Evolutionary conservation across 2,113 vertebrate genomes (phyloP), one percentile per base, ranked within the genome.

Genomic region (Emydura subglobosa): DNA sequence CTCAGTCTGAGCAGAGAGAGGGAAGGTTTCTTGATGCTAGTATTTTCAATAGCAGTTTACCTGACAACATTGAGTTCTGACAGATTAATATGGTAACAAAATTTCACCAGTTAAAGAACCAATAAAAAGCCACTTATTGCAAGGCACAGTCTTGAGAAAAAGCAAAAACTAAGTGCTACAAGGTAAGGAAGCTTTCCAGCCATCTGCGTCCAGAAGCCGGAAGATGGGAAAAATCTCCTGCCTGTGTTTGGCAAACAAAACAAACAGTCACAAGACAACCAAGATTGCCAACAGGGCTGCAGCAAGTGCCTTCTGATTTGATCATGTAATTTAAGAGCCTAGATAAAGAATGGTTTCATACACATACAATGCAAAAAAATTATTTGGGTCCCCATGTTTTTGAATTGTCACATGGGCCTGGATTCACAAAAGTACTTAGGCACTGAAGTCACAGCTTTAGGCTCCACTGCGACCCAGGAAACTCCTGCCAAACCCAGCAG

Each of bases 41-140:
- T 2, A 25, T 0, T 4, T 22, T 8, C 39, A 81, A 10, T 0
- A 2, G 51, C 47, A 87, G 54, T 31, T 90, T n/a, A 51, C 4
- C 1, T 0, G 4, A 85, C 6, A 7, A 19, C 65, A 29, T 0
- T 0, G 2, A 24, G 1, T n/a, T 31, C 55, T 1, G 4, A 29
- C 22, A 80, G 11, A 39, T 29, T 81, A 59, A 50, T 54, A 3
- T 4, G 53, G 0, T 0, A 42, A 6, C 1, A 17, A 57, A 0
- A 1, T 10, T 65, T 10, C n/a, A 29, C 19, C 13, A 14, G 16
- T 22, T 57, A 76, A 76, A 5, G 34, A 3, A 83, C 22, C 3
- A 42, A 50, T 82, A 17, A 31, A 80, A 82, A 87, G 2, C 0
- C 3, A 76, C 4, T 8, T 16, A 4, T 8, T 17, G 84, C 51